Conservation (phyloP, 1,140 invertebrate species). For the Phymastichus coffea region DNA sequence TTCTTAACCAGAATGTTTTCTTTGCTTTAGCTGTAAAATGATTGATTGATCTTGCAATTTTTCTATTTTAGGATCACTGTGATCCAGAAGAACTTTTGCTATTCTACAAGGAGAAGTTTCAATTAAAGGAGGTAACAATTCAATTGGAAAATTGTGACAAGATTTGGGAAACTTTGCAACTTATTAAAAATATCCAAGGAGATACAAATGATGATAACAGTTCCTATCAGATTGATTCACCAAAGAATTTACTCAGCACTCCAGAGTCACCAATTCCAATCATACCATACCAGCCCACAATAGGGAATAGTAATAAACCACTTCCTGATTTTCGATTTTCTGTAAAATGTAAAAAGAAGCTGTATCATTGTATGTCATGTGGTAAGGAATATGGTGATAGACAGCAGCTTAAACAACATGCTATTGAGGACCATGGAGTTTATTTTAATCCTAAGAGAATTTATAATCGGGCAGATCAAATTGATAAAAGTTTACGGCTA, state of each 20-base stretch:
- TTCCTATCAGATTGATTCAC: background rate
- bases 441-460: slow-evolving; percentile 17
- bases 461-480: slow-evolving; percentile 1
- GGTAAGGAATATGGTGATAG: slow-evolving; percentile 40
- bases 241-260: slow-evolving; percentile 6
- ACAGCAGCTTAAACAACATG: slow-evolving; percentile 36
- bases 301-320: slow-evolving; percentile 32
- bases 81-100: slow-evolving; percentile 13
- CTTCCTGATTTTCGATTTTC: slow-evolving; percentile 43
- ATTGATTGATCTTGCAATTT: slow-evolving; percentile 2
- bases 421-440: slow-evolving; percentile 40
- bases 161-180: slow-evolving; percentile 49
- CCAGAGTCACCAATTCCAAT: slow-evolving; percentile 10
- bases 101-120: slow-evolving; percentile 32
- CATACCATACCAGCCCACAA: slow-evolving; percentile 30
- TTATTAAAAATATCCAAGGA: slow-evolving; percentile 43
- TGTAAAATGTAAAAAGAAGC: slow-evolving; percentile 35
- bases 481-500: background rate
- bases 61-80: slow-evolving; percentile 21
- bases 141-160: slow-evolving; percentile 47
- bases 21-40: no score
- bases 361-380: slow-evolving; percentile 44
- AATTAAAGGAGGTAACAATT: slow-evolving; percentile 39
- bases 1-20: no score
- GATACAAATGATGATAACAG: background rate